Base-by-base conservation (phyloP, 2,888 invertebrate genomes). In the Dioctria linearis region DNA sequence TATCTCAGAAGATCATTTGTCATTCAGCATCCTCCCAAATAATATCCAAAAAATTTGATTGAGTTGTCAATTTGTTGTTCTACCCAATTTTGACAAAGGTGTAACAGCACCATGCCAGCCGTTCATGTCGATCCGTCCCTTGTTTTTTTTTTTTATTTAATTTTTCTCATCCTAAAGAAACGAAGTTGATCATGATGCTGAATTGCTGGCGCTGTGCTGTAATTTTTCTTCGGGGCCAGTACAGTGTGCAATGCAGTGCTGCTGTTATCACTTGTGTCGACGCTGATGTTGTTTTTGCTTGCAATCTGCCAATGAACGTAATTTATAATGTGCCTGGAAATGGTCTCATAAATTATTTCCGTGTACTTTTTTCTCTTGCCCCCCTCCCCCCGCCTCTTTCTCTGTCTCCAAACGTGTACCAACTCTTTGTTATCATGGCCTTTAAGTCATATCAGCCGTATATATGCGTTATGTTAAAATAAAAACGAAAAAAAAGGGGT, bases 311-410 rank as follows among this genome's bases (percentile, higher is more conserved):
- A 69, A 40, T 6, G 37, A n/a, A 66, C 71, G 78, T 81, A 78
- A 82, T 79, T 83, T 79, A 80, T 80, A 78, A 80, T 71, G 61
- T 69, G 54, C 51, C 49, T 57, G 71, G 78, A 78, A 81, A 80
- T 82, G 81, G 76, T 75, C 71, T 79, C 80, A 82, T 83, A 82
- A 83, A 83, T 83, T 83, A 83, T 80, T 80, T 82, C 67, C 61
- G 51, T 37, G 51, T 66, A 39, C 11, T 8, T 65, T 78, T 78
- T 78, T 66, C n/a, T 25, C 25, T 25, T 25, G 25, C 25, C 25
- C 25, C 25, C 25, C 25, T 25, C 25, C 25, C 25, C 25, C 25
- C 25, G 0, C 25, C 25, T n/a, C 25, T 25, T 2, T 25, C 25
- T 25, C 25, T 40, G 13, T 37, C 25, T 1, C 25, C 25, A 0